Conservation (phyloP, 1,140 invertebrate species). For the Cydia fagiglandana region DNA sequence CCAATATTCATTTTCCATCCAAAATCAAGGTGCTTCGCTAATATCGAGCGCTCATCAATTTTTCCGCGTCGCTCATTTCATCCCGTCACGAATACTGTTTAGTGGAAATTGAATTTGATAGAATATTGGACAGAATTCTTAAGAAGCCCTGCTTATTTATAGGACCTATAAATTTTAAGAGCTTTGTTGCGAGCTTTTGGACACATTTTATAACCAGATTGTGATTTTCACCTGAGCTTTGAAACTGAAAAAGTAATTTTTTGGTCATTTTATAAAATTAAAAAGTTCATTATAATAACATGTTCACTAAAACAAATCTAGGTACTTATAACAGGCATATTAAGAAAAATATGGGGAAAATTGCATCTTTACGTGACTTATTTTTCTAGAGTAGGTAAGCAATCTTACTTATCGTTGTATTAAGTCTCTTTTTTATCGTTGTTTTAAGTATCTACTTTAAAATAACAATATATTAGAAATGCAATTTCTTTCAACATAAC, state of each 20-base stretch:
- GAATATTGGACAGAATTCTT: constrained; percentile 32
- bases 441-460: too few species aligned
- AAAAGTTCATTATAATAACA: too few species aligned
- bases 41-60: constrained; percentile 45
- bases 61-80: constrained; percentile 43
- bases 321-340: too few species aligned
- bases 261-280: too few species aligned
- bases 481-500: too few species aligned
- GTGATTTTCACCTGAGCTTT: not conserved
- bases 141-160: constrained; percentile 13
- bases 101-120: constrained; percentile 45
- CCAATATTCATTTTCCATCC: not conserved
- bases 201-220: not conserved
- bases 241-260: too few species aligned
- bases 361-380: not conserved
- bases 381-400: too few species aligned
- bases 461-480: too few species aligned
- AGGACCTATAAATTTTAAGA: constrained; percentile 22
- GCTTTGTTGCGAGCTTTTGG: not conserved
- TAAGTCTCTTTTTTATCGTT: too few species aligned
- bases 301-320: too few species aligned
- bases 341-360: too few species aligned
- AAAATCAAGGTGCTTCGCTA: constrained; percentile 32
- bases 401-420: too few species aligned
- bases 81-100: constrained; percentile 38